Evolutionary conservation across 1,140 invertebrate genomes (phyloP).

Genomic region (Pseudomyrmex cubaensis): DNA sequence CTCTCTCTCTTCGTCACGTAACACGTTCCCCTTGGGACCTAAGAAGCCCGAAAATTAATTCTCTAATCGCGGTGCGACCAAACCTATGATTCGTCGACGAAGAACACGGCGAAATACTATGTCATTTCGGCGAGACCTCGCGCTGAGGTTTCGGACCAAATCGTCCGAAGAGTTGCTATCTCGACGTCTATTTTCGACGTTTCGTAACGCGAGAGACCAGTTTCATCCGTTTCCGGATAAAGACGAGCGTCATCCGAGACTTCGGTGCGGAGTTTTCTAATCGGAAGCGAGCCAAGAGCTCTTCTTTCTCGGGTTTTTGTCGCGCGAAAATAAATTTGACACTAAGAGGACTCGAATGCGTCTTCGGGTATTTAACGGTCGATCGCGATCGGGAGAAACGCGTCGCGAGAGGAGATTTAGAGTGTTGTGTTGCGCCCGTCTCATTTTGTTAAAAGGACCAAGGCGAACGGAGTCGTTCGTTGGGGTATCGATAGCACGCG

Average conservation of each 20-base stretch:
- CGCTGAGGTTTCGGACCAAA: not conserved
- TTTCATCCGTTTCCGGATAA: conserved; percentile 36
- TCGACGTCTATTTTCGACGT: conserved; percentile 22
- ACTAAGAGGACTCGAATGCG: too few relatives aligned
- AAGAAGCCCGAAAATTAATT: conserved; percentile 75
- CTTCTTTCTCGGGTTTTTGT: too few relatives aligned
- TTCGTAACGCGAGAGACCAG: conserved; percentile 62
- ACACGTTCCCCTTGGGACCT: conserved; percentile 25
- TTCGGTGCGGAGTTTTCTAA: not conserved
- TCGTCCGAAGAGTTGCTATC: not conserved
- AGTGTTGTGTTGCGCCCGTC: conserved; percentile 1
- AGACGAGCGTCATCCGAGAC: conserved; percentile 15
- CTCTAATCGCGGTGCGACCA: conserved; percentile 66
- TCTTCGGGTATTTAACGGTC: too few relatives aligned
- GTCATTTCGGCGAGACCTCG: conserved; percentile 75
- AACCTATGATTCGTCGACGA: conserved; percentile 69
- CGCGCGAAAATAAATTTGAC: too few relatives aligned
- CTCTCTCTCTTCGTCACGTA: conserved; percentile 16
- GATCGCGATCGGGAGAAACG: too few relatives aligned
- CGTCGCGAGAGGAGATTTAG: not conserved
- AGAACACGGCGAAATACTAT: conserved; percentile 71
- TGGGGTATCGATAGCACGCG: conserved; percentile 42
- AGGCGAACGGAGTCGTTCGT: not conserved
- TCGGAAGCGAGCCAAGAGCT: not conserved
- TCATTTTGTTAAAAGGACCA: conserved; percentile 18